These are phyloP conservation scores for Saccostrea glomerata DNA, from an alignment of 1,140 invertebrate genomes.

Conservation along the genomic window DNA sequence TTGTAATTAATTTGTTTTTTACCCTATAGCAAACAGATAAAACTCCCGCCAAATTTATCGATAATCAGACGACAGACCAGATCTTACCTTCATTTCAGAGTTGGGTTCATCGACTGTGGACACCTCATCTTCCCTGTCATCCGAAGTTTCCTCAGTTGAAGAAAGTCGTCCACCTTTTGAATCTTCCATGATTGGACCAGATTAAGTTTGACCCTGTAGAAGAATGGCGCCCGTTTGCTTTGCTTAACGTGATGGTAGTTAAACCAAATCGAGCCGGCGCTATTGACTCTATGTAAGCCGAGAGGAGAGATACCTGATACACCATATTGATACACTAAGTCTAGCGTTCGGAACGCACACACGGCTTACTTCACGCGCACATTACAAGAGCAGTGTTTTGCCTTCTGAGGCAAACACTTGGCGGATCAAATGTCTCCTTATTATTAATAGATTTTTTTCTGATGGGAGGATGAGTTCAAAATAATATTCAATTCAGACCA, in stretches of 20 bases:
- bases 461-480: background rate
- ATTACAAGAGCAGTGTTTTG: constrained; percentile 26
- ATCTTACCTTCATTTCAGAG: constrained; percentile 29
- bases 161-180: constrained; percentile 30
- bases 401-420: constrained; percentile 8
- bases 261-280: constrained; percentile 36
- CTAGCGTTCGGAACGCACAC: constrained; percentile 34
- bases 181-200: constrained; percentile 23
- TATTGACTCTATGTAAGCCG: constrained; percentile 29
- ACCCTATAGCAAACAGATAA: background rate
- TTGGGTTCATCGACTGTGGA: background rate
- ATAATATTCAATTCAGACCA: background rate
- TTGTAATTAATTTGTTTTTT: background rate
- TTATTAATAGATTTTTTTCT: background rate
- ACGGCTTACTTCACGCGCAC: constrained; percentile 19
- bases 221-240: constrained; percentile 31
- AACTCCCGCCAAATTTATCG: constrained; percentile 26
- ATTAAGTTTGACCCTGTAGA: constrained; percentile 16
- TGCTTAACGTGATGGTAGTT: constrained; percentile 37
- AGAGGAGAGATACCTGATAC: constrained; percentile 31
- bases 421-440: background rate
- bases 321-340: constrained; percentile 34
- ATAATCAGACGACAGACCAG: background rate
- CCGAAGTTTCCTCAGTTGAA: background rate
- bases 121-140: background rate